Conservation (phyloP, 2,113 vertebrate species). For the Oryzias melastigma region DNA sequence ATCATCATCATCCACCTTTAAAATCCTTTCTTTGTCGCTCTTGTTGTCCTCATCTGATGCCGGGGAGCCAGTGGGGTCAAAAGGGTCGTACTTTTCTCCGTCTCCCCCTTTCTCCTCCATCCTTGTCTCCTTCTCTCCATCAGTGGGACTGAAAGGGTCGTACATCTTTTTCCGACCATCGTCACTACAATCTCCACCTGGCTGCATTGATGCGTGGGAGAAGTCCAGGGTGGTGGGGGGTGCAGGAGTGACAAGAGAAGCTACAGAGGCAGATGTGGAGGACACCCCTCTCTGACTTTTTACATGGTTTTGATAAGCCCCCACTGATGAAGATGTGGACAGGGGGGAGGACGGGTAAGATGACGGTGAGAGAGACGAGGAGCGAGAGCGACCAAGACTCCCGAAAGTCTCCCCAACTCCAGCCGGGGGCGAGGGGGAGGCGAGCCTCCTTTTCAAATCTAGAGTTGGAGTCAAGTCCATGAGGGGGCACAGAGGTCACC, state of each 20-base stretch:
- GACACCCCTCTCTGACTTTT: conserved; percentile 49
- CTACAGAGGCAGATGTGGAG: conserved; percentile 65
- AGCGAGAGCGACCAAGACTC: conserved; percentile 57
- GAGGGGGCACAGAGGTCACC: neutral
- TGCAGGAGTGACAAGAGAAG: conserved; percentile 18
- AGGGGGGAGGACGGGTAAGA: conserved; percentile 66
- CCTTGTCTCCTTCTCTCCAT: conserved; percentile 67
- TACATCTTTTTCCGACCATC: conserved; percentile 76
- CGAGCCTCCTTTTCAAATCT: conserved; percentile 63
- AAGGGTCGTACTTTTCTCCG: conserved; percentile 92
- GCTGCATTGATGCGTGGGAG: conserved; percentile 16
- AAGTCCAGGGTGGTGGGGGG: conserved; percentile 32
- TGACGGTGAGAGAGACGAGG: conserved; percentile 65
- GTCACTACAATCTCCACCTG: conserved; percentile 27
- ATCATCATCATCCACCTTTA: conserved; percentile 8
- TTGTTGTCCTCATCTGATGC: conserved; percentile 63
- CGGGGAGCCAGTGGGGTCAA: conserved; percentile 89
- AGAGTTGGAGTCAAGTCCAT: conserved; percentile 57
- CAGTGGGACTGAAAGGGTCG: conserved; percentile 87
- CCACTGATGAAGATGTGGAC: conserved; percentile 61
- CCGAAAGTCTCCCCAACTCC: conserved; percentile 48
- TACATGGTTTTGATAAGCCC: conserved; percentile 56
- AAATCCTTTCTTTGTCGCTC: conserved; percentile 2
- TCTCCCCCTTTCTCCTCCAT: conserved; percentile 59
- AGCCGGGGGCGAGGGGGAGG: conserved; percentile 43